A percentile compares a stretch with the other conserved stretches of the same genome.
These are phyloP conservation scores for Zootermopsis nevadensis DNA, from an alignment of 2,888 invertebrate species.

Conservation along the genomic window DNA sequence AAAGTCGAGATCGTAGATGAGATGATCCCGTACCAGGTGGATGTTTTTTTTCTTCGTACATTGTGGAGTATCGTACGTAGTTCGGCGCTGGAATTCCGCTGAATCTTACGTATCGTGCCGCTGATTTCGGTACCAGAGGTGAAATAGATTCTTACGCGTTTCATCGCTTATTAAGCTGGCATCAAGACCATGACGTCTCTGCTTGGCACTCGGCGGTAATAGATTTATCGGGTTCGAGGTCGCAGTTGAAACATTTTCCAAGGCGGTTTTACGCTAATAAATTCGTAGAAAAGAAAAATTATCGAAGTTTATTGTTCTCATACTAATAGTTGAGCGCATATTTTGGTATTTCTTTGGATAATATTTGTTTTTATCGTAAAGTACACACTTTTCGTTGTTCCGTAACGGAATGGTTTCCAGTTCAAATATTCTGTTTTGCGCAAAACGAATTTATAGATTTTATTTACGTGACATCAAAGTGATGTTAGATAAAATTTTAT, in stretches of 20 bases:
- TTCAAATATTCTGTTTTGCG: too few species aligned
- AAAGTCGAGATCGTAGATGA: too few species aligned
- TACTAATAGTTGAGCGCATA: too few species aligned
- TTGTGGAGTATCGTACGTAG: not conserved
- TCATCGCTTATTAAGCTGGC: not conserved
- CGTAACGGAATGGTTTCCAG: too few species aligned
- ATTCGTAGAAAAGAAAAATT: too few species aligned
- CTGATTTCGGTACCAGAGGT: not conserved
- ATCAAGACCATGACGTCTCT: conserved; percentile 18
- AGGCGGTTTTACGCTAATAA: not conserved
- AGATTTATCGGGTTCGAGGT: not conserved
- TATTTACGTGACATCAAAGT: too few species aligned
- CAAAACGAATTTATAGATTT: too few species aligned
- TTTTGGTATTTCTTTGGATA: too few species aligned
- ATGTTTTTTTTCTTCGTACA: not conserved
- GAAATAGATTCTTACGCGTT: not conserved
- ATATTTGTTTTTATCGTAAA: too few species aligned
- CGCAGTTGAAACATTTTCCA: conserved; percentile 1
- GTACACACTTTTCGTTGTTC: too few species aligned
- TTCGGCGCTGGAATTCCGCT: not conserved
- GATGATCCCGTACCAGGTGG: not conserved
- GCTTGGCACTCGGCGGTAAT: not conserved
- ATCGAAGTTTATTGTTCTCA: too few species aligned
- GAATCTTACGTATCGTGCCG: not conserved
- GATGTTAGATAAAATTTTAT: too few species aligned